phyloP scores from a whole-genome alignment of 2,888 invertebrate genomes.

The Sepiola atlantica region DNA sequence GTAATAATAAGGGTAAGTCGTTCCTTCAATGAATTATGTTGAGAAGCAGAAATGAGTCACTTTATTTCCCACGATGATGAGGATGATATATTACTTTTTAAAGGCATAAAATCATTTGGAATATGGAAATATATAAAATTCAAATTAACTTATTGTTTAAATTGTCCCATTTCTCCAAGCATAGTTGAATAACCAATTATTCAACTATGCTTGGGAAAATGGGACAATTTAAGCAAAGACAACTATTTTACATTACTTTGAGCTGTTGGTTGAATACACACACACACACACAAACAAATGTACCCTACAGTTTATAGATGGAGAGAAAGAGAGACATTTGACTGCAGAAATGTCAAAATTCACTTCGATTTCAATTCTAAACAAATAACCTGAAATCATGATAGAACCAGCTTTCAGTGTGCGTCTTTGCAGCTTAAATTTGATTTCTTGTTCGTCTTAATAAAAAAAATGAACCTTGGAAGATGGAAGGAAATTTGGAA shows the following conservation, averaged over 20 bases:
- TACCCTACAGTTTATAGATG: not conserved
- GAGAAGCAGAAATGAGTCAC: not conserved
- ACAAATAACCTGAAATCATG: not conserved
- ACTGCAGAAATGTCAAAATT: not conserved
- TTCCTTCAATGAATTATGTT: not conserved
- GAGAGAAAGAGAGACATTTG: not conserved
- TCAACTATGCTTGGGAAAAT: not conserved
- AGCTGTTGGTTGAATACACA: not conserved
- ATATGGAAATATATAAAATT: not conserved
- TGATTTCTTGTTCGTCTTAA: not conserved
- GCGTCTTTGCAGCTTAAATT: conserved; percentile 32
- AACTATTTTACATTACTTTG: not conserved
- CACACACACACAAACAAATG: not conserved
- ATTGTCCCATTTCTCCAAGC: too few species aligned
- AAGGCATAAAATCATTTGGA: not conserved
- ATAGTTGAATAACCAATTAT: too few species aligned
- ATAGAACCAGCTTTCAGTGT: not conserved
- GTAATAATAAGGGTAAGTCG: not conserved
- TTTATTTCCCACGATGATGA: not conserved
- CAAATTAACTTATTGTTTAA: not conserved
- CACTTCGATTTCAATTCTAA: not conserved
- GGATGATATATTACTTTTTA: not conserved
- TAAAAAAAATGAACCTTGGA: not conserved
- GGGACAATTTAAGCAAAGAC: not conserved
- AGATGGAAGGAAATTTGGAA: not conserved